Evolutionary conservation across 2,797 vertebrate genomes (phyloP), one percentile per base, ranked within the genome.

Genomic region (Bryconaethiops microstoma): DNA sequence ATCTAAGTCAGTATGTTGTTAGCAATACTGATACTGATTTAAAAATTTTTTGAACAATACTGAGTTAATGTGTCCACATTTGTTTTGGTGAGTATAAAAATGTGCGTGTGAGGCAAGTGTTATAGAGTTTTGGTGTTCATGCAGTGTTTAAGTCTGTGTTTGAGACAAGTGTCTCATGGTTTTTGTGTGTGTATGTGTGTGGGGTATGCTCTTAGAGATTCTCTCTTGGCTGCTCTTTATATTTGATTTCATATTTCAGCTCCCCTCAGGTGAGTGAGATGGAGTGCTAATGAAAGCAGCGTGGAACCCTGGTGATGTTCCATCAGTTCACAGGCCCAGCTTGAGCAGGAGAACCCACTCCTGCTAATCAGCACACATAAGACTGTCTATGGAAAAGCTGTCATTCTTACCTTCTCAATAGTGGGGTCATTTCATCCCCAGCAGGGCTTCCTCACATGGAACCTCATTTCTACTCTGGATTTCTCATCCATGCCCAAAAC

Each of bases 401-500:
- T 85, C 89, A 87, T 88, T 79, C 42, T 72, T 72, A 62, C 89
- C 82, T 88, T 88, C 90, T 87, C 90, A 84, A 0, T 65, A 86
- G 86, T 81, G 81, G 82, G 88, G 88, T 88, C 90, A 89, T 92
- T 94, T 93, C 90, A 81, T 88, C 86, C 83, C 86, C 85, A 7
- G 88, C 89, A 86, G 91, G 91, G 83, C 70, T 84, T 88, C 88
- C 67, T 88, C 86, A 77, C 87, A 62, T 65, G 64, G 84, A 83
- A 85, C 86, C 74, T 87, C 83, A 90, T 87, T 92, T 91, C 88
- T 88, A 63, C 81, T 84, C 84, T 90, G 62, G 86, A 80, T 82
- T 83, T 86, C 75, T 83, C 79, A 85, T 86, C 77, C 75, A 39
- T 78, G 76, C 79, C 65, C 74, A 62, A 83, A 23, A n/a, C 70